phyloP scores from a whole-genome alignment of 2,113 vertebrate species.

The Plestiodon gilberti region DNA sequence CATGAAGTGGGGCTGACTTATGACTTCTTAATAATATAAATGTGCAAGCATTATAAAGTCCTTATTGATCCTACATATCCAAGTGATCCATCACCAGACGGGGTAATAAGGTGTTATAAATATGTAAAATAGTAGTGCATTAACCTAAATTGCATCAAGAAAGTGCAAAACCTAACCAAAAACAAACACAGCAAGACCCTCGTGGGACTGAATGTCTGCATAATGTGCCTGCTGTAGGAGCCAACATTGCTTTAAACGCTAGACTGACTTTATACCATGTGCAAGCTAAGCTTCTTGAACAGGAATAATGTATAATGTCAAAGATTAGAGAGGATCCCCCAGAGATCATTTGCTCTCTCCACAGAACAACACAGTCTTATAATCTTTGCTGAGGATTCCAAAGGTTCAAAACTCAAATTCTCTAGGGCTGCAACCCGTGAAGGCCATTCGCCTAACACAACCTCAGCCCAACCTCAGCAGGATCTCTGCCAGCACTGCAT shows the following conservation, averaged over 20 bases:
- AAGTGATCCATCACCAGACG: conserved; percentile 46
- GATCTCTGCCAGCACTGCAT: not conserved
- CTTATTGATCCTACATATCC: conserved; percentile 52
- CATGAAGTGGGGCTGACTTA: conserved; percentile 48
- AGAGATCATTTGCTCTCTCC: not conserved
- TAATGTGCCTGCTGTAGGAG: not conserved
- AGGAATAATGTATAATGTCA: not conserved
- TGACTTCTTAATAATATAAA: conserved; percentile 66
- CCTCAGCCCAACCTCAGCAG: not conserved
- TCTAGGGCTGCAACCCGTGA: not conserved
- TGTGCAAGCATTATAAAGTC: conserved; percentile 50
- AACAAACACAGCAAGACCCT: not conserved
- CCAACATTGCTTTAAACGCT: conserved; percentile 7
- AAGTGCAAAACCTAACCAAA: not conserved
- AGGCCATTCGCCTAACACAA: not conserved
- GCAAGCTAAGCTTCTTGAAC: not conserved
- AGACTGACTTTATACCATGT: not conserved
- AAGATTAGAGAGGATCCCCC: not conserved
- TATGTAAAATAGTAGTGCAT: conserved; percentile 44
- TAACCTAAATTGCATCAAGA: conserved; percentile 25
- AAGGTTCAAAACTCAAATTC: not conserved
- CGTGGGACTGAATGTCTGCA: not conserved
- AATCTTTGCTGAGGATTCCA: not conserved
- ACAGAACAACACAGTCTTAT: not conserved
- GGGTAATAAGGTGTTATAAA: conserved; percentile 40